Base-by-base conservation (phyloP, 2,797 vertebrate species). In the Novumbra hubbsi region DNA sequence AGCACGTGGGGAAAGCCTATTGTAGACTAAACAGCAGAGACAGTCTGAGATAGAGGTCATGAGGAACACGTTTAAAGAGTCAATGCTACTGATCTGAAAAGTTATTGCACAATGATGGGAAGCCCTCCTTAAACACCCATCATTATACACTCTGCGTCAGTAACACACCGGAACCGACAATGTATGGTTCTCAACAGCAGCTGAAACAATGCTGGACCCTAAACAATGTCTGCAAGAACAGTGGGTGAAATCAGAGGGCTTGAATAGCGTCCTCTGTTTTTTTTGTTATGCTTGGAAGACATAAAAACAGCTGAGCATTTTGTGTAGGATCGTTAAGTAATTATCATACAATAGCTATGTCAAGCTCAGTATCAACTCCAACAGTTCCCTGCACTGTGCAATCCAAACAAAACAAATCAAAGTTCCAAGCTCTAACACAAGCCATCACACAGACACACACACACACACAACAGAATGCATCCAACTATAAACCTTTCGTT, bases 341-440 rank as follows among this genome's bases (percentile, higher is more conserved):
- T 83, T 87, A 86, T 83, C 79, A 81, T 79, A 83, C 77, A 85
- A 85, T 76, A 83, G 81, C 73, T 73, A 45, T 70, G 67, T 34
- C 70, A 71, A 70, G 77, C 52, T 64, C 65, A 34, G 66, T 81
- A 64, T 85, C 55, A 76, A 72, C 75, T 66, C 77, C 60, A 73
- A 60, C 76, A 84, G 76, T 68, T 72, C 71, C n/a, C 41, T 17
- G 50, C 57, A 78, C 70, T 21, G 45, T 32, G 45, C 70, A 55
- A 63, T 79, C 87, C 86, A 89, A 87, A 66, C 71, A 52, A 85
- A 89, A 88, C 70, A 80, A 87, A 88, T 78, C 77, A 73, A 70
- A 65, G 76, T 79, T 73, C 41, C 3, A 49, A 50, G 74, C 60
- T 45, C 6, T 45, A 45, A 45, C 41, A 45, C 48, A 72, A 69